phyloP scores from a whole-genome alignment of 2,888 invertebrate species.

The Drosophila histrio region DNA sequence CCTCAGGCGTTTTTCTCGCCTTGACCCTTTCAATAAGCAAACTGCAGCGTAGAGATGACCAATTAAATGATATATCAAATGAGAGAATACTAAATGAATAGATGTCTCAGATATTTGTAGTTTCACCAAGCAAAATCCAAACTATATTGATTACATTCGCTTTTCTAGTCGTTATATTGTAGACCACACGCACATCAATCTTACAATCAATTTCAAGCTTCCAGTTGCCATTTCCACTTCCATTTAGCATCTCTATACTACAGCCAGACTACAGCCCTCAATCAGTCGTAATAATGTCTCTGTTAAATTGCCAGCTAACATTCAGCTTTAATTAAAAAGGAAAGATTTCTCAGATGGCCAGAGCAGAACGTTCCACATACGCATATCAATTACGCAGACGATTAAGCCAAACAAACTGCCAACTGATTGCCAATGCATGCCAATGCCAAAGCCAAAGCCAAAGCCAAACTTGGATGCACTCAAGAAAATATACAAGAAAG shows the following conservation, averaged over 20 bases:
- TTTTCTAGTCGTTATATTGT: not conserved
- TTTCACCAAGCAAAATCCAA: not conserved
- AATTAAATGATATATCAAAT: not conserved
- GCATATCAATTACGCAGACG: slow-evolving; percentile 75
- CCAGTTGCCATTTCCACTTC: slow-evolving; percentile 47
- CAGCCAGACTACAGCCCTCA: slow-evolving; percentile 8
- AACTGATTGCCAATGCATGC: slow-evolving; percentile 77
- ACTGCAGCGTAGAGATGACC: slow-evolving; percentile 5
- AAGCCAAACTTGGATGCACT: slow-evolving; percentile 35
- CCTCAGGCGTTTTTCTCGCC: slow-evolving; percentile 1
- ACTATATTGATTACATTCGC: too few species aligned
- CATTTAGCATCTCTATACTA: slow-evolving; percentile 51
- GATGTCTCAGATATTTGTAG: not conserved
- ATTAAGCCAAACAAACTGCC: slow-evolving; percentile 80
- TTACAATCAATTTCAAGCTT: slow-evolving; percentile 49
- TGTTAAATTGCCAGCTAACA: slow-evolving; percentile 65
- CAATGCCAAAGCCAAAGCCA: slow-evolving; percentile 45
- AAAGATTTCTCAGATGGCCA: slow-evolving; percentile 11
- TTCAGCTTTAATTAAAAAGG: slow-evolving; percentile 68
- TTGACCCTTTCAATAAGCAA: not conserved
- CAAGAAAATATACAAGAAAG: slow-evolving; percentile 9
- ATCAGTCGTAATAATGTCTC: slow-evolving; percentile 66
- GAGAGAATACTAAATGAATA: not conserved
- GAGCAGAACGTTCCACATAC: slow-evolving; percentile 21
- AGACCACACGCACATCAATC: slow-evolving; percentile 60